A percentile compares a stretch with the other conserved stretches of the same genome.
phyloP scores from a whole-genome alignment of 2,888 invertebrate genomes.

The Sesia bembeciformis region DNA sequence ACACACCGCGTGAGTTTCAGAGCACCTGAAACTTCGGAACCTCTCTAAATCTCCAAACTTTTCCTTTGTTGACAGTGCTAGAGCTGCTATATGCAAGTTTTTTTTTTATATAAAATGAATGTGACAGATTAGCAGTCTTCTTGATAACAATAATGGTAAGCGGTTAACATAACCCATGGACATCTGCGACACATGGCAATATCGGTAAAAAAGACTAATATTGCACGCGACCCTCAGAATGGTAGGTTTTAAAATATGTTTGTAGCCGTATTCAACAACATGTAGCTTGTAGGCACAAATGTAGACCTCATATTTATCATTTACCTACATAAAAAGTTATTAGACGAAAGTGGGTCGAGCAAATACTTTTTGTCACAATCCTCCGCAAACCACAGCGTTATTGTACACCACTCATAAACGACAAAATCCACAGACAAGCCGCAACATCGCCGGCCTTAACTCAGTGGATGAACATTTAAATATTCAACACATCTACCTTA shows the following conservation, averaged over 20 bases:
- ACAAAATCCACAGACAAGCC: conserved; percentile 8
- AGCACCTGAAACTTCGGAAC: conserved; percentile 31
- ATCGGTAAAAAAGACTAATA: too few relatives aligned
- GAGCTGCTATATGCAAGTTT: conserved; percentile 33
- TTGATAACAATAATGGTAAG: too few relatives aligned
- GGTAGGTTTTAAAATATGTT: too few relatives aligned
- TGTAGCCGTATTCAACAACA: too few relatives aligned
- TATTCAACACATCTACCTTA: background rate
- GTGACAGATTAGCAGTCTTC: too few relatives aligned
- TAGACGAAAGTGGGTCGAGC: conserved; percentile 6
- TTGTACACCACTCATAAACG: conserved; percentile 11
- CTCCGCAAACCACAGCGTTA: conserved; percentile 7
- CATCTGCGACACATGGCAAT: too few relatives aligned
- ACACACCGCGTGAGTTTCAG: conserved; percentile 11
- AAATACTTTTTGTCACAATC: conserved; percentile 10
- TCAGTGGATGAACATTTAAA: conserved; percentile 1
- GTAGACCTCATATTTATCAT: too few relatives aligned
- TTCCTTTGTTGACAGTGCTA: conserved; percentile 32
- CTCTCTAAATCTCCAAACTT: conserved; percentile 51
- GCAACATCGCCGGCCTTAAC: conserved; percentile 7
- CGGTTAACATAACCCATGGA: too few relatives aligned
- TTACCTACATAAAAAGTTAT: too few relatives aligned
- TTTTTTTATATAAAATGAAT: conserved; percentile 9
- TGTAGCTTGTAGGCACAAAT: too few relatives aligned
- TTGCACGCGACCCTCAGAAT: too few relatives aligned